Conservation (phyloP, 2,113 vertebrate genomes). For the Pantherophis guttatus region DNA sequence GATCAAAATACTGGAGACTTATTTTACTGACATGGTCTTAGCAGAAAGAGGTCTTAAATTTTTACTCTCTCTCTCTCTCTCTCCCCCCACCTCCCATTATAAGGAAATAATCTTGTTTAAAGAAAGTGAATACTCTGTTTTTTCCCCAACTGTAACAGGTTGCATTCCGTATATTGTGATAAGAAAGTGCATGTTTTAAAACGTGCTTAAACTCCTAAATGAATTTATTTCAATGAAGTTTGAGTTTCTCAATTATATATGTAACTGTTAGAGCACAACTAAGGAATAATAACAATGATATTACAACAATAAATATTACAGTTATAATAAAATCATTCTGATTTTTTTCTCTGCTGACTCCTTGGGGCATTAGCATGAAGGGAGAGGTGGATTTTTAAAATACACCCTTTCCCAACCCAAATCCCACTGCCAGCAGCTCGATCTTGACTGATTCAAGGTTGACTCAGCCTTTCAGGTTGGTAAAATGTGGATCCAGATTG, state of each 20-base stretch:
- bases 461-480: too few relatives aligned
- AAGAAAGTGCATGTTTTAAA: background rate
- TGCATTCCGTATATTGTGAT: background rate
- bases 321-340: background rate
- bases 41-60: background rate
- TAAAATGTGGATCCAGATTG: too few relatives aligned
- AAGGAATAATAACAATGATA: background rate
- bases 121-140: background rate
- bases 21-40: background rate
- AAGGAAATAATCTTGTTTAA: background rate
- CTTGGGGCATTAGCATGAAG: background rate
- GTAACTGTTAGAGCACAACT: background rate
- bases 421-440: background rate
- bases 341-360: background rate
- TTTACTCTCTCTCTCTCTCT: background rate
- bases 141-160: background rate
- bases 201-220: background rate
- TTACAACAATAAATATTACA: background rate
- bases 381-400: background rate
- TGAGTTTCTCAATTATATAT: background rate
- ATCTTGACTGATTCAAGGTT: too few relatives aligned
- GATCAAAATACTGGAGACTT: background rate
- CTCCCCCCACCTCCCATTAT: background rate
- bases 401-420: background rate
- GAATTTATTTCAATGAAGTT: background rate